phyloP scores from a whole-genome alignment of 2,888 invertebrate species.

The Tiliacea aurago region DNA sequence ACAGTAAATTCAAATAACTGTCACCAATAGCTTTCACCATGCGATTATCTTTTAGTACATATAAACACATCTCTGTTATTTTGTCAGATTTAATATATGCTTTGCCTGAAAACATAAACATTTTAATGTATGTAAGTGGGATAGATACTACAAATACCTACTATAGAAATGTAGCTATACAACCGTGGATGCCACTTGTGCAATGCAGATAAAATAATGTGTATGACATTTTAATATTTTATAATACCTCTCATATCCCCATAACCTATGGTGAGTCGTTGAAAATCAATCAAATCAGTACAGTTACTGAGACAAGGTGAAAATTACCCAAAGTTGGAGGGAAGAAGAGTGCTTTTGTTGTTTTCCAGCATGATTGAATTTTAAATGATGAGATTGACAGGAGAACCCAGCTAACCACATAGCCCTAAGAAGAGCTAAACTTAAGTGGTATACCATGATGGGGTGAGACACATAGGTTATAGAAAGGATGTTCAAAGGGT shows the following conservation, averaged over 20 bases:
- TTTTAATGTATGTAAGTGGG: neutral
- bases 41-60: slow-evolving; percentile 80
- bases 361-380: neutral
- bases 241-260: neutral
- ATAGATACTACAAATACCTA: neutral
- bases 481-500: neutral
- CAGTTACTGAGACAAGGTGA: neutral
- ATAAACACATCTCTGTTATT: slow-evolving; percentile 80
- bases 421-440: neutral
- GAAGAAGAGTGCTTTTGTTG: neutral
- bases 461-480: neutral
- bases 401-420: neutral
- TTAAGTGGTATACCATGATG: neutral
- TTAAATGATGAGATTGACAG: neutral
- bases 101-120: slow-evolving; percentile 73
- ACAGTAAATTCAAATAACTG: slow-evolving; percentile 90
- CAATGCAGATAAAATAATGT: neutral
- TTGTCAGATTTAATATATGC: slow-evolving; percentile 83
- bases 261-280: too few species aligned
- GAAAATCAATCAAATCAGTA: neutral
- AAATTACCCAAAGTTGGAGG: neutral
- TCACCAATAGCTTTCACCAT: slow-evolving; percentile 83
- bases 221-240: neutral
- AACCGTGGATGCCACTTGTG: neutral
- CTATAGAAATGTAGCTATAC: neutral